phyloP scores from a whole-genome alignment of 2,888 invertebrate species.

The Catocala fraxini region DNA sequence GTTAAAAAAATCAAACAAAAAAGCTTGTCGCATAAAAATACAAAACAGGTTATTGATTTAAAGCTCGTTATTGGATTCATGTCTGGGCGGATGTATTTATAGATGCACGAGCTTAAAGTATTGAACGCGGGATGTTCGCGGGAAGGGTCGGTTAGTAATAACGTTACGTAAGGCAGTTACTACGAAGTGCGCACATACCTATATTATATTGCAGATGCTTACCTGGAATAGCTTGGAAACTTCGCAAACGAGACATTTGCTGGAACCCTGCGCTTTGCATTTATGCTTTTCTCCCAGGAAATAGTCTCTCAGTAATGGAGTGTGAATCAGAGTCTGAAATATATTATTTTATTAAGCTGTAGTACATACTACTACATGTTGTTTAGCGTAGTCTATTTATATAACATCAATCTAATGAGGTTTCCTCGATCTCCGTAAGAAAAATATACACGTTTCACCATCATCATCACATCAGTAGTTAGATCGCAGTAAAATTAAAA shows the following conservation, averaged over 20 bases:
- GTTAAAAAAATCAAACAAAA: constrained; percentile 26
- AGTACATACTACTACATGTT: too few relatives aligned
- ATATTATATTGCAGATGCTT: constrained; percentile 42
- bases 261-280: constrained; percentile 91
- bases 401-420: too few relatives aligned
- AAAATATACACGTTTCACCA: too few relatives aligned
- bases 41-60: constrained; percentile 28
- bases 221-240: constrained; percentile 98
- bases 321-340: constrained; percentile 95
- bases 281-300: constrained; percentile 97
- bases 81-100: constrained; percentile 29
- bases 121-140: constrained; percentile 26
- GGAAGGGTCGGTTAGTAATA: constrained; percentile 29
- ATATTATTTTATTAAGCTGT: neutral
- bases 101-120: constrained; percentile 27
- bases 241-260: constrained; percentile 97
- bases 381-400: too few relatives aligned
- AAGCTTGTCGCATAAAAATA: neutral
- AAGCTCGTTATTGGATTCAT: constrained; percentile 8
- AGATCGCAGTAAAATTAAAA: too few relatives aligned
- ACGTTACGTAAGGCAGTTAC: constrained; percentile 22
- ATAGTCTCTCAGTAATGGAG: constrained; percentile 97
- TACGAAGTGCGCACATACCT: constrained; percentile 9
- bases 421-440: too few relatives aligned
- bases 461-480: too few relatives aligned